phyloP scores from a whole-genome alignment of 1,140 invertebrate species.

The Cherax quadricarinatus region DNA sequence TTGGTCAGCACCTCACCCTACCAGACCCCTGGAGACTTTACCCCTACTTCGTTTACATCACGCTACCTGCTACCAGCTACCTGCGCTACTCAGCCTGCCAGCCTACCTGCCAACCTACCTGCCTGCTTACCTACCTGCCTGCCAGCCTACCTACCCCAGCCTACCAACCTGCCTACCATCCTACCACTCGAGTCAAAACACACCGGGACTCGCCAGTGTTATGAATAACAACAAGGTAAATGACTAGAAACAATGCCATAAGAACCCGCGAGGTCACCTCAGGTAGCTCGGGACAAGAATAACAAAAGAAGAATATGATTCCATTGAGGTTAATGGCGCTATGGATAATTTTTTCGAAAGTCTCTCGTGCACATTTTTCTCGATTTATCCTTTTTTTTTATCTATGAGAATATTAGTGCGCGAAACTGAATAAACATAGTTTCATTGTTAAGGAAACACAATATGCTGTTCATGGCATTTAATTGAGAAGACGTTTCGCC shows the following conservation, averaged over 20 bases:
- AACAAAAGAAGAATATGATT: background rate
- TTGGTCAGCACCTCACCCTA: no score
- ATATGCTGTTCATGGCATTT: no score
- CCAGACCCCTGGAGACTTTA: background rate
- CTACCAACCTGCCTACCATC: background rate
- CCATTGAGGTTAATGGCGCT: background rate
- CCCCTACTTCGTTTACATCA: background rate
- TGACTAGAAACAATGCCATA: background rate
- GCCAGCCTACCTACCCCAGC: background rate
- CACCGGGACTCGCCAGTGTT: constrained; percentile 22
- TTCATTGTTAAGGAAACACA: no score
- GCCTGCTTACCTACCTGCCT: background rate
- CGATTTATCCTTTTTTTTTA: no score
- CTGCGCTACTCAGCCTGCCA: no score
- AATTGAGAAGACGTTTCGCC: no score
- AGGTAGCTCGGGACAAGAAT: background rate
- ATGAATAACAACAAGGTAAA: constrained; percentile 22
- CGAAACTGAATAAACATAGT: no score
- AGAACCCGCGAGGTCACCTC: constrained; percentile 1
- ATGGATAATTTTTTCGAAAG: background rate
- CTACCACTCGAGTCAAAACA: background rate
- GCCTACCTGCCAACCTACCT: background rate
- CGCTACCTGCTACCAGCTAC: background rate
- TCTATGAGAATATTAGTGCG: no score
- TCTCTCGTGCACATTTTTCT: no score